Conservation (phyloP, 2,888 invertebrate species). For the Girardia tigrina region DNA sequence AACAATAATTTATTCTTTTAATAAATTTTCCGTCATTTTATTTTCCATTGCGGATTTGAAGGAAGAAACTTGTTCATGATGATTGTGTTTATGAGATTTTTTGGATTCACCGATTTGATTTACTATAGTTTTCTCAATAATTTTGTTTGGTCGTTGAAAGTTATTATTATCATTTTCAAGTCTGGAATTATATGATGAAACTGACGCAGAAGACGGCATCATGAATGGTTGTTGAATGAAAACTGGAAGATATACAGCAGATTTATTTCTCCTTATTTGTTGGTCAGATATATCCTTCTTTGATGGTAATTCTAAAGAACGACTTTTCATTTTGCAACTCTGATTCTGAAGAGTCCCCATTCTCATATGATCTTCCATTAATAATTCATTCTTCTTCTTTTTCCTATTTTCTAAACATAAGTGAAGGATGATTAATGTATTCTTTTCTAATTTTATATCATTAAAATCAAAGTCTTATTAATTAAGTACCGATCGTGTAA, state of each 20-base stretch:
- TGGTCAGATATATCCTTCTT: not conserved
- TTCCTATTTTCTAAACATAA: too few species aligned
- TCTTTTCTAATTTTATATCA: too few species aligned
- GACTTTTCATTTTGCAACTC: too few species aligned
- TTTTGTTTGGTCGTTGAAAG: not conserved
- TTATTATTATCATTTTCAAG: not conserved
- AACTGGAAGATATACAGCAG: not conserved
- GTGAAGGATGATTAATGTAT: too few species aligned
- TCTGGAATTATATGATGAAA: not conserved
- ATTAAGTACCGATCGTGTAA: too few species aligned
- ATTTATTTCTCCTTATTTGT: not conserved
- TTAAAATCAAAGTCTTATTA: too few species aligned
- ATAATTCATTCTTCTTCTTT: too few species aligned
- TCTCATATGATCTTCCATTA: too few species aligned
- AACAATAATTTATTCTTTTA: slow-evolving; percentile 2
- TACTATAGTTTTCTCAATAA: not conserved
- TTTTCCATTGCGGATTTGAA: slow-evolving; percentile 19
- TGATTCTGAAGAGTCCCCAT: too few species aligned
- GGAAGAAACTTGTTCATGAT: not conserved
- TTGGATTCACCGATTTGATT: too few species aligned
- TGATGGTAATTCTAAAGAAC: slow-evolving; percentile 6
- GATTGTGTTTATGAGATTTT: not conserved
- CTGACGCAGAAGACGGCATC: not conserved
- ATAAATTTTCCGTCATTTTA: not conserved
- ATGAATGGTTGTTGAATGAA: not conserved